A percentile compares a stretch with the other conserved stretches of the same genome.
Evolutionary conservation across 1,140 invertebrate species (phyloP).

Genomic region (Dreissena polymorpha): DNA sequence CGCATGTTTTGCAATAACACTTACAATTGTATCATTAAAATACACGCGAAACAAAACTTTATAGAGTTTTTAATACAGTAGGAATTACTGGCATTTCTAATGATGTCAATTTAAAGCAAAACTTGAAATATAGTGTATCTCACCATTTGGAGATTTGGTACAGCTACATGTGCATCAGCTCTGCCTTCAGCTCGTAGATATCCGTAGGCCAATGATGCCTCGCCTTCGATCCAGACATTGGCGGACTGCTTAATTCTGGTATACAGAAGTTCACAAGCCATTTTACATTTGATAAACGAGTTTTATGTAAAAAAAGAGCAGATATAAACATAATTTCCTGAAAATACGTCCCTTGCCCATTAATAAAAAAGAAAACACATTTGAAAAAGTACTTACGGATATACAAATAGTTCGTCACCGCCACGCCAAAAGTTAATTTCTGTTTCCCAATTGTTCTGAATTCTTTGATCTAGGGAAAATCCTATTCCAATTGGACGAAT

Average conservation of each 20-base stretch:
- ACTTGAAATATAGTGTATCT: too few relatives aligned
- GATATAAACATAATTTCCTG: neutral
- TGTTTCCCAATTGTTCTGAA: neutral
- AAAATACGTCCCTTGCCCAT: neutral
- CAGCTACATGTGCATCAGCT: too few relatives aligned
- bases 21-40: too few relatives aligned
- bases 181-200: too few relatives aligned
- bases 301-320: neutral
- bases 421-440: constrained; percentile 15
- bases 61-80: too few relatives aligned
- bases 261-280: neutral
- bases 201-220: neutral
- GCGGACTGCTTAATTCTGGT: neutral
- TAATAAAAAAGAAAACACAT: neutral
- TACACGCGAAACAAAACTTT: too few relatives aligned
- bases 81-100: too few relatives aligned
- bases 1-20: too few relatives aligned
- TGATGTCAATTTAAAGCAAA: too few relatives aligned
- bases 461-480: constrained; percentile 5
- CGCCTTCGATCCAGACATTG: constrained; percentile 19
- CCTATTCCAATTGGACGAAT: constrained; percentile 23
- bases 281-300: neutral
- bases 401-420: constrained; percentile 28
- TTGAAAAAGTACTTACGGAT: constrained; percentile 27
- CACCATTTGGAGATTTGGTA: too few relatives aligned